Base-by-base conservation (phyloP, 2,797 vertebrate species). In the Microctenopoma stevenorrisi region DNA sequence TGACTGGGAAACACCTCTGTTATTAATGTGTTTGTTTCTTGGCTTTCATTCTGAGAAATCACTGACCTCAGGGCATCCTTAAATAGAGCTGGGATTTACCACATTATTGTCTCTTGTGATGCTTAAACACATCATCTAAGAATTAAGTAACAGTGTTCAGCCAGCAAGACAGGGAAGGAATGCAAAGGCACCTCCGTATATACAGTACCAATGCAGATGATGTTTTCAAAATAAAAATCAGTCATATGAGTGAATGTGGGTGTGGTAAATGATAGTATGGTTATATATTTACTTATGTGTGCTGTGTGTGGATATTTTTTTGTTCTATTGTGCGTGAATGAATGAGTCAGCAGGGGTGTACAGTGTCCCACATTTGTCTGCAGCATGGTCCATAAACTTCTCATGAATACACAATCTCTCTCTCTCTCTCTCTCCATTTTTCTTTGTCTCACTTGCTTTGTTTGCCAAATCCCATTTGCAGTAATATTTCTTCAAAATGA, bases 401-500 rank as follows among this genome's bases (percentile, higher is more conserved):
- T 5, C 25, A 68, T 73, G 25, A 64, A 67, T 55, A 25, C 49
- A 35, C 12, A 33, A 15, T 52, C 18, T 43, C 18, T 59, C 44
- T 46, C 42, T 18, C 43, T 42, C 26, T 44, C 12, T 65, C 26
- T 42, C n/a, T 58, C 30, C 28, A 13, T 52, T 13, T 11, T 5
- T 52, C 40, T 12, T 3, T 10, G 10, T 48, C 26, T 49, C 25
- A 43, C 42, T 63, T 16, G 0, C 12, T 25, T 12, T 18, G 12
- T 28, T 72, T 13, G 57, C 33, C 25, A 15, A 12, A 52, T 22
- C 61, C 16, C 14, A 18, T 73, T 56, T 61, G 43, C 0, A 2
- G 8, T 35, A 9, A 70, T 69, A 64, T 59, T 30, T 62, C 26
- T 63, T 71, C 50, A 71, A 43, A 58, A 72, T 65, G 60, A 73